These are phyloP conservation scores for Copidosoma aretas DNA, from an alignment of 2,888 invertebrate species.

Conservation along the genomic window DNA sequence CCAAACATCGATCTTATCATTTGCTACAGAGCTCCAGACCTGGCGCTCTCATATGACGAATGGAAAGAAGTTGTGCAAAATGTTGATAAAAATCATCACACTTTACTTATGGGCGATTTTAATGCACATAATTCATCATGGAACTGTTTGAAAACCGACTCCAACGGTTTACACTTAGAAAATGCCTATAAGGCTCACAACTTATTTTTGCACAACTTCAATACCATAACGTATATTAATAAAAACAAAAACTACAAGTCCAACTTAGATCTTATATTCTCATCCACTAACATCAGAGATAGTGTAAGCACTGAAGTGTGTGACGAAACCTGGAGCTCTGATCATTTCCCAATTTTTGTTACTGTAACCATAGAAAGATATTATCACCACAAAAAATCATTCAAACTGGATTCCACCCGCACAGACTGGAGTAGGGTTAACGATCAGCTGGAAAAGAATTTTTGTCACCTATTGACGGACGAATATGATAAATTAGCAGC, in stretches of 20 bases:
- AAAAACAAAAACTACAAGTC: neutral
- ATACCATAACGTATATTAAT: neutral
- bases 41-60: conserved; percentile 1
- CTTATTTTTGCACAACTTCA: conserved; percentile 14
- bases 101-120: conserved; percentile 25
- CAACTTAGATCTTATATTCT: conserved; percentile 21
- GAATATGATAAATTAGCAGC: neutral
- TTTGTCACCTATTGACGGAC: neutral
- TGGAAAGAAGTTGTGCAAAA: conserved; percentile 21
- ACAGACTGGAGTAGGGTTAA: conserved; percentile 4
- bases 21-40: neutral
- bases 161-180: conserved; percentile 17
- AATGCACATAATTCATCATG: conserved; percentile 19
- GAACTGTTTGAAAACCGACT: conserved; percentile 26
- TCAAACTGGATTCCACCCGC: neutral
- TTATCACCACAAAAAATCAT: conserved; percentile 15
- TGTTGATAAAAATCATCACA: neutral
- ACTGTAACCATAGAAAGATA: neutral
- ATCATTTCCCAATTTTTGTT: conserved; percentile 7
- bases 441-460: neutral
- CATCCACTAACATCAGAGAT: conserved; percentile 2
- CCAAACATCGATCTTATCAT: neutral
- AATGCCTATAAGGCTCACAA: neutral
- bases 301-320: neutral
- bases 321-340: conserved; percentile 6